A percentile compares a stretch with the other conserved stretches of the same genome.
phyloP scores from a whole-genome alignment of 2,888 invertebrate genomes.

The Hyposoter didymator region DNA sequence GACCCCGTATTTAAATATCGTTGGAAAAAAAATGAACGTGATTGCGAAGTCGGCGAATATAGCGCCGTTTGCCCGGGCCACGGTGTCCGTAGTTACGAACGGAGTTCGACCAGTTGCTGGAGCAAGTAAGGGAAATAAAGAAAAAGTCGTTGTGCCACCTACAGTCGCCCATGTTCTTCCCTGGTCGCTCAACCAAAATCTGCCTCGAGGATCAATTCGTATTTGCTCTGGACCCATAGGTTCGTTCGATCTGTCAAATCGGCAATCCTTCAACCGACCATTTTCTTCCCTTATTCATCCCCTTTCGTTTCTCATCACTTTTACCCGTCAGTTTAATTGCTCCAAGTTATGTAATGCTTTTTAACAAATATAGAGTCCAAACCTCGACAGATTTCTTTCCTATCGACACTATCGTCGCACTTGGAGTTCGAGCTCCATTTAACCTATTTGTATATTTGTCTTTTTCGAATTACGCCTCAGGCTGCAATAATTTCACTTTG shows the following conservation, averaged over 20 bases:
- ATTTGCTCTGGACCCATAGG: constrained; percentile 87
- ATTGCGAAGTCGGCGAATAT: constrained; percentile 88
- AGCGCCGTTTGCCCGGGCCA: constrained; percentile 88
- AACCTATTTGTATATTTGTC: constrained; percentile 15
- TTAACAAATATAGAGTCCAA: constrained; percentile 43
- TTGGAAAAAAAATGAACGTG: constrained; percentile 87
- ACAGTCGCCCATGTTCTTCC: constrained; percentile 85
- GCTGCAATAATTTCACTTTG: constrained; percentile 44
- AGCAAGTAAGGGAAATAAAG: constrained; percentile 85
- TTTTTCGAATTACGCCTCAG: constrained; percentile 51
- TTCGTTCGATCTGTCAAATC: constrained; percentile 80
- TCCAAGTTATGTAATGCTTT: constrained; percentile 71
- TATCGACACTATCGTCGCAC: constrained; percentile 50
- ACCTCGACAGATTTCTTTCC: constrained; percentile 51
- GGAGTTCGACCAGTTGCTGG: constrained; percentile 87
- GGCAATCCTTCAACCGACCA: neutral
- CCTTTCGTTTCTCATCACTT: constrained; percentile 4
- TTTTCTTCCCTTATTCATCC: neutral
- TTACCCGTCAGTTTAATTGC: constrained; percentile 21
- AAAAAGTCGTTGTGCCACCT: constrained; percentile 81
- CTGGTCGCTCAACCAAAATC: constrained; percentile 86
- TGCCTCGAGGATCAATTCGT: constrained; percentile 87
- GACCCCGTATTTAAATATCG: constrained; percentile 22
- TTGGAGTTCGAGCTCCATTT: neutral
- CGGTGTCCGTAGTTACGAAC: constrained; percentile 89